Evolutionary conservation across 2,888 invertebrate genomes (phyloP).

Genomic region (Drosophila flavopinicola): DNA sequence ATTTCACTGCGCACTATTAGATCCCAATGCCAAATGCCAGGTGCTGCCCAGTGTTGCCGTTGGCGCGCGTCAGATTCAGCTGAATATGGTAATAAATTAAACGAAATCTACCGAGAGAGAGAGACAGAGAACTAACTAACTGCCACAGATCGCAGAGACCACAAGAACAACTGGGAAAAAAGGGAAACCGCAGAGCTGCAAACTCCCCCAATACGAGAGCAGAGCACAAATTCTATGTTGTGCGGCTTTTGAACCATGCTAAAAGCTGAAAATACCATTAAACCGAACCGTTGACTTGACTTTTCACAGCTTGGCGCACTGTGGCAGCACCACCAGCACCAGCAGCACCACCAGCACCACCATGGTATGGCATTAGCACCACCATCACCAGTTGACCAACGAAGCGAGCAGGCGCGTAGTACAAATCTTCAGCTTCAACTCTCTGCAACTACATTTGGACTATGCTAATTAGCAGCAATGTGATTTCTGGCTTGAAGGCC

Average conservation of each 20-base stretch:
- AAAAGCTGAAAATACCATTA: slow-evolving; percentile 63
- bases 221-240: slow-evolving; percentile 52
- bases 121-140: slow-evolving; percentile 35
- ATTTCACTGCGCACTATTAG: slow-evolving; percentile 40
- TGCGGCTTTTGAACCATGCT: slow-evolving; percentile 63
- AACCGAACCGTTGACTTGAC: slow-evolving; percentile 70
- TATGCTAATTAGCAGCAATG: slow-evolving; percentile 79
- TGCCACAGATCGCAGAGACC: slow-evolving; percentile 34
- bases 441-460: slow-evolving; percentile 43
- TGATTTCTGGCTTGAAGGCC: slow-evolving; percentile 78
- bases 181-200: slow-evolving; percentile 51
- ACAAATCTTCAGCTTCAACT: slow-evolving; percentile 50
- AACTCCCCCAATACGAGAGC: slow-evolving; percentile 44
- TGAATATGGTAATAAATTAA: slow-evolving; percentile 82
- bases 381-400: slow-evolving; percentile 58
- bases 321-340: slow-evolving; percentile 34
- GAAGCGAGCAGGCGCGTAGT: slow-evolving; percentile 74
- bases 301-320: slow-evolving; percentile 76
- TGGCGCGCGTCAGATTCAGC: slow-evolving; percentile 73
- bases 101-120: slow-evolving; percentile 62
- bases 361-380: slow-evolving; percentile 4
- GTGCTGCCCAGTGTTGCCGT: slow-evolving; percentile 65
- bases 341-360: slow-evolving; percentile 22
- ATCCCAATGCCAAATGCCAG: slow-evolving; percentile 68
- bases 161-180: slow-evolving; percentile 16